Base-by-base conservation (phyloP, 2,888 invertebrate genomes). In the Macropis europaea region DNA sequence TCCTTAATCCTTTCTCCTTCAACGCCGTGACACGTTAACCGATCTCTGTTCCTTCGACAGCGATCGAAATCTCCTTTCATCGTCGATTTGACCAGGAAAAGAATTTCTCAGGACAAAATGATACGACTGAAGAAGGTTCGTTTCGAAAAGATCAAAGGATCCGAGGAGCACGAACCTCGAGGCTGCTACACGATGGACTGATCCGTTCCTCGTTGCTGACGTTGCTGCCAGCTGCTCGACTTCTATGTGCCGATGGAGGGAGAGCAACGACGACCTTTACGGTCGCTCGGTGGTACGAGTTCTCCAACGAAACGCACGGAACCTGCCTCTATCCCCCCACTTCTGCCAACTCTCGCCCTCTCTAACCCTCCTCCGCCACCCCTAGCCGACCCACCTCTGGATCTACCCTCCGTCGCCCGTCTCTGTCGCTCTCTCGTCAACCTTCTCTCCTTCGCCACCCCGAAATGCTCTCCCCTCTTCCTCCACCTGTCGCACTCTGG, bases 161-260 rank as follows among this genome's bases (percentile, higher is more conserved):
- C 32, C 52, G 26, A 17, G 15, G 32, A 9, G 34, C 34, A 54
- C 45, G 43, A 56, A 59, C 24, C 43, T 28, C 56, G 57, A 53
- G 59, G 60, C 53, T 67, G 61, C 48, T 34, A 54, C 76, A 79
- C 68, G 60, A 57, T 63, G 54, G 68, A 75, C 67, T 63, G 76
- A 77, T 77, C 73, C 45, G 60, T 59, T 42, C 17, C 60, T 60
- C 54, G 54, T 75, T 63, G 69, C 75, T 75, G 75, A 74, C 75
- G 79, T 79, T 74, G 75, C 74, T 66, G 56, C 70, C 81, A 77
- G 81, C 76, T 81, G 80, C 70, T 73, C 63, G 62, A 50, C 68
- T 69, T 63, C 67, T 53, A 68, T 53, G 47, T 45, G 57, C 59
- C 59, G 63, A 63, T 45, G 53, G 59, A 57, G 62, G 47, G 76